Base-by-base conservation (phyloP, 2,888 invertebrate genomes). In the Oxytorus armatus region DNA sequence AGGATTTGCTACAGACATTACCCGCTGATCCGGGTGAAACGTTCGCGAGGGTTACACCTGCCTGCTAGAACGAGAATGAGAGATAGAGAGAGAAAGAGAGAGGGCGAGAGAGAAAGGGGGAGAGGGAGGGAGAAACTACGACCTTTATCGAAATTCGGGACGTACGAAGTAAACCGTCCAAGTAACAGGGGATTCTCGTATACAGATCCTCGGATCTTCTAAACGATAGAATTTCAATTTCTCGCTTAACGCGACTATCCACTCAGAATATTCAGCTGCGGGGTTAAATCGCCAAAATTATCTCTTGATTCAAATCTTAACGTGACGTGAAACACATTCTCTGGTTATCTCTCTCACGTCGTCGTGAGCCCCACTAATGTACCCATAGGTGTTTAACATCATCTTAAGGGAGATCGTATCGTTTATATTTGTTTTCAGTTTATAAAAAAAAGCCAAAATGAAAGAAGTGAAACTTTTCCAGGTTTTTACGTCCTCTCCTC, bases 221-320 rank as follows among this genome's bases (percentile, higher is more conserved):
- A 66, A 55, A 72, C 72, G 79, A 80, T 76, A 80, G 61, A 47
- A 61, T 76, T 80, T 80, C 79, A 80, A 80, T 80, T 76, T 80
- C 76, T 72, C 53, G 47, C 72, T 72, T 39, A 68, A 61, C 55
- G 61, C 66, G 65, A 65, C 65, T 44, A 47, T 16, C 47, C 16
- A 14, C 36, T 8, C n/a, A 33, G 5, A 3, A 69, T 77, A 63
- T 72, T 65, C 70, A 18, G 3, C 33, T 57, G 33, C 21, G 44
- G 14, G 49, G 29, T 36, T 49, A n/a, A 10, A 66, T 8, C 49
- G 36, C 18, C 11, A 66, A 36, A 66, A 49, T 66, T 36, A 49
- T 66, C 36, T 21, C 33, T 51, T 66, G 33, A n/a, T 51, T 2
- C 33, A n/a, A 66, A 49, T 36, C 36, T 66, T 49, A 14, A 23